A percentile compares a stretch with the other conserved stretches of the same genome.
Conservation (phyloP, 2,797 vertebrate species). For the Arnoldichthys spilopterus region DNA sequence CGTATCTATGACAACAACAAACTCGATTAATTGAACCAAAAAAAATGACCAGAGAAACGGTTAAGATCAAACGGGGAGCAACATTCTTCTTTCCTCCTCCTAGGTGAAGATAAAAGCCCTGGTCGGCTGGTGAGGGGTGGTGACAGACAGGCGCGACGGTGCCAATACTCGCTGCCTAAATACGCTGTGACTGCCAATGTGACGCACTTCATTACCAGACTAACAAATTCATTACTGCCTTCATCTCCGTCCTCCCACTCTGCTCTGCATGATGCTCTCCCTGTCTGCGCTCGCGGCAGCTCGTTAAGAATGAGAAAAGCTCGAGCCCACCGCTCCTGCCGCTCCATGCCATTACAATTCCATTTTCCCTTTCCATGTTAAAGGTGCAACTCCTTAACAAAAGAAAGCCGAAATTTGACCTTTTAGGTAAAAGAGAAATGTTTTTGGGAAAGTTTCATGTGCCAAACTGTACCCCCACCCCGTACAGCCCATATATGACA, state of each 20-base stretch:
- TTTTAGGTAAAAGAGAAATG: too few species aligned
- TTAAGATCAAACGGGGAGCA: background rate
- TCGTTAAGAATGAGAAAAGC: slow-evolving; percentile 34
- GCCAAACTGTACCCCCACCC: too few species aligned
- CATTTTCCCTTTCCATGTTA: background rate
- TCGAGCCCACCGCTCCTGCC: background rate
- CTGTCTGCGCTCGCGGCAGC: slow-evolving; percentile 3
- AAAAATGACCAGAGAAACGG: background rate
- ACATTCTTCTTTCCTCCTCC: background rate
- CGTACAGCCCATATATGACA: too few species aligned
- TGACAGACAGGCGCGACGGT: slow-evolving; percentile 19
- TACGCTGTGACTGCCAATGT: slow-evolving; percentile 43
- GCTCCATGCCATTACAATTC: background rate
- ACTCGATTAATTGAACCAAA: slow-evolving; percentile 12
- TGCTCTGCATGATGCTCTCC: slow-evolving; percentile 19
- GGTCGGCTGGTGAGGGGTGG: slow-evolving; percentile 5
- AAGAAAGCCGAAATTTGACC: too few species aligned
- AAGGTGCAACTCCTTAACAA: background rate
- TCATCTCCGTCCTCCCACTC: slow-evolving; percentile 45
- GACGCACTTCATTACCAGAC: slow-evolving; percentile 47
- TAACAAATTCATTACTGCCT: slow-evolving; percentile 51
- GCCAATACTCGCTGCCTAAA: slow-evolving; percentile 31
- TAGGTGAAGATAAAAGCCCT: slow-evolving; percentile 10
- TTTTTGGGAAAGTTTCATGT: too few species aligned
- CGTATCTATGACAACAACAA: background rate